Evolutionary conservation across 2,888 invertebrate species (phyloP), one percentile per base, ranked within the genome.

Genomic region (Stenolophus ochropezus): DNA sequence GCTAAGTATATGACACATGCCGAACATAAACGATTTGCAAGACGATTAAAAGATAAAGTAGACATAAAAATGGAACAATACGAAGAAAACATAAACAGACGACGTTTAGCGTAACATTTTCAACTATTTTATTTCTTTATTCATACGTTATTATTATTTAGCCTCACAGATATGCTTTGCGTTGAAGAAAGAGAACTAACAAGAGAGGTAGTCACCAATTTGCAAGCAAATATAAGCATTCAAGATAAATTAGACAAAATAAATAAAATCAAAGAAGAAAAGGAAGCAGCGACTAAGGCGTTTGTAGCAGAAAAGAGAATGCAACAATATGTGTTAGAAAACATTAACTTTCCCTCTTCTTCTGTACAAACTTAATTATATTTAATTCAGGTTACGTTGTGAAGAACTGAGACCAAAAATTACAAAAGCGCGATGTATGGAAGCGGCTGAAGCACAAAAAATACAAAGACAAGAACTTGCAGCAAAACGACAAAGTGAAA

Each of bases 381-480:
- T 82, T 83, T 6, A 42, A 42, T 42, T 27, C 65, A 87, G 87
- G 33, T 84, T 85, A n/a, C 86, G 87, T 1, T 89, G 91, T 89
- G 84, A 89, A 86, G 81, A 92, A 87, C 87, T 91, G 86, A 86
- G 91, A 85, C 83, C 91, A 86, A 87, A 87, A 87, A 0, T 89
- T 84, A 4, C 89, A 85, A 89, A 91, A 83, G 86, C 91, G 51
- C 89, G 91, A 8, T 89, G 91, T 0, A 89, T 90, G 27, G 92
- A 93, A 82, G 89, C 90, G 0, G 90, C 92, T 84, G 87, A 90
- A 56, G 88, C 90, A 2, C 93, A 93, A 83, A 87, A 92, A 69
- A 91, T 91, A 84, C 93, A 93, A 88, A 93, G 93, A 51, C 89
- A 88, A 75, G 93, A 93, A 86, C 93, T 93, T 82, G 88, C 91